Conservation (phyloP, 2,797 vertebrate species). For the Valencia hispanica region DNA sequence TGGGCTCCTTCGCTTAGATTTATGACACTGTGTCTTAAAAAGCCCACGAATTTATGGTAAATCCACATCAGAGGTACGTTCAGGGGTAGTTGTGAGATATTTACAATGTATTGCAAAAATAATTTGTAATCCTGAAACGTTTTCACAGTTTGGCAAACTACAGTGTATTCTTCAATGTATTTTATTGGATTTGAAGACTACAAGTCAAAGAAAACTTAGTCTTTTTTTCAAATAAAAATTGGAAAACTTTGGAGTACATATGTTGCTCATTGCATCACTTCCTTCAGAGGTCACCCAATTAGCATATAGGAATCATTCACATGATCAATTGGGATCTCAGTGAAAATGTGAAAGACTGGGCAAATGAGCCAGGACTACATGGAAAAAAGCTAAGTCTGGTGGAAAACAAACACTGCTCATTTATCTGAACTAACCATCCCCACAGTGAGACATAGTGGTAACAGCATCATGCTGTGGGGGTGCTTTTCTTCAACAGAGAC, state of each 20-base stretch:
- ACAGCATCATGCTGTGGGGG: no score
- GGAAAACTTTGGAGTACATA: background rate
- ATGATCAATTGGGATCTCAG: background rate
- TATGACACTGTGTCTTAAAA: conserved; percentile 3
- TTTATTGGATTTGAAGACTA: background rate
- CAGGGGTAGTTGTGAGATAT: background rate
- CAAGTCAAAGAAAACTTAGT: background rate
- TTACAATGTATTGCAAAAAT: background rate
- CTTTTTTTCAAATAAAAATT: background rate
- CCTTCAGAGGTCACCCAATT: background rate
- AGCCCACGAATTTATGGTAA: background rate
- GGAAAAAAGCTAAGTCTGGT: background rate
- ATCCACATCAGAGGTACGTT: background rate
- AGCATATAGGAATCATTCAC: background rate
- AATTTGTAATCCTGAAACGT: background rate
- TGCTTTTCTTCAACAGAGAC: no score
- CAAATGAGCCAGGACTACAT: no score
- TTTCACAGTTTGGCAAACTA: background rate
- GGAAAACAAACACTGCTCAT: no score
- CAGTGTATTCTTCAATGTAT: background rate
- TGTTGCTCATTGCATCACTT: background rate
- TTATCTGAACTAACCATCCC: no score
- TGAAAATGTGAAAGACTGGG: background rate
- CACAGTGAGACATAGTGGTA: no score
- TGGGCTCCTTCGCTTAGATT: conserved; percentile 16